A percentile compares a stretch with the other conserved stretches of the same genome.
These are phyloP conservation scores for Petrocephalus zakoni DNA, from an alignment of 2,113 vertebrate genomes.

Conservation along the genomic window DNA sequence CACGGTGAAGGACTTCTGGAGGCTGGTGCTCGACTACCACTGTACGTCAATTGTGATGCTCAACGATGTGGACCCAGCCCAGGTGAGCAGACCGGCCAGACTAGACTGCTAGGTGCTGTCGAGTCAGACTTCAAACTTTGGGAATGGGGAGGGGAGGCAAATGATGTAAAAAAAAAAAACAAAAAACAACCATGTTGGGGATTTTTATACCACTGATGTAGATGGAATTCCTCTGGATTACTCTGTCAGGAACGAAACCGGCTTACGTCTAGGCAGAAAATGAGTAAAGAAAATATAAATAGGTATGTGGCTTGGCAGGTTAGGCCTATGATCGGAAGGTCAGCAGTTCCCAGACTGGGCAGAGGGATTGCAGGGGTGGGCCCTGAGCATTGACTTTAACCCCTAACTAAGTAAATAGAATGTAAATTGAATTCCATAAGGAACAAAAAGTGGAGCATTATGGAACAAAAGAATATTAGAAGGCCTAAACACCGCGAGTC, in stretches of 20 bases:
- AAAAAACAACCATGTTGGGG: background rate
- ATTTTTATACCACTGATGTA: background rate
- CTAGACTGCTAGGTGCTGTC: background rate
- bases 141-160: background rate
- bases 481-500: background rate
- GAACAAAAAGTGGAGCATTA: background rate
- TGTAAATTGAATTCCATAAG: background rate
- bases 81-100: constrained; percentile 58
- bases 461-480: background rate
- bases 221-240: background rate
- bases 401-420: background rate
- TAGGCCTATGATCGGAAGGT: background rate
- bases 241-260: background rate
- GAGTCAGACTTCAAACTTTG: too few species aligned
- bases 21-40: constrained; percentile 92
- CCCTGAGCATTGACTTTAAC: background rate
- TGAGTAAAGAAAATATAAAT: background rate
- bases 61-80: constrained; percentile 92
- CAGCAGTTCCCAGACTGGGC: background rate
- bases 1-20: constrained; percentile 98
- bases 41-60: constrained; percentile 96
- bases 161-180: background rate
- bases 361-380: background rate
- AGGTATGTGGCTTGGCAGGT: background rate
- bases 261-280: background rate